Conservation (phyloP, 2,797 vertebrate species). For the Malurus splendens region DNA sequence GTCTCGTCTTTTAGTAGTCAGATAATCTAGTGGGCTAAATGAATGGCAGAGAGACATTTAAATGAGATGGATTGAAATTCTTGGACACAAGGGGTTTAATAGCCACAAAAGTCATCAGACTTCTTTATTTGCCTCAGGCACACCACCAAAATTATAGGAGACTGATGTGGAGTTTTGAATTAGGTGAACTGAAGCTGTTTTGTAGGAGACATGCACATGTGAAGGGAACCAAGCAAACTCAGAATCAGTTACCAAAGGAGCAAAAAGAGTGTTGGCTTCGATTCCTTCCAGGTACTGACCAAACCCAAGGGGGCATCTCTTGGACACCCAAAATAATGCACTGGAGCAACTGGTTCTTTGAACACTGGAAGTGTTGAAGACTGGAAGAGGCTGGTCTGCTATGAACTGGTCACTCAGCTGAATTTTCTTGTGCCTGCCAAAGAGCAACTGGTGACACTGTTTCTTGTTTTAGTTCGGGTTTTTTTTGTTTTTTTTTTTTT, state of each 20-base stretch:
- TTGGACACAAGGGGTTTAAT: neutral
- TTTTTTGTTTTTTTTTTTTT: neutral
- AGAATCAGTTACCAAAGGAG: neutral
- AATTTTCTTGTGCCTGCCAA: neutral
- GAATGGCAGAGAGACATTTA: neutral
- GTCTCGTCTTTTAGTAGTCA: neutral
- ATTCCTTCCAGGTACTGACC: neutral
- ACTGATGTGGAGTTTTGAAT: neutral
- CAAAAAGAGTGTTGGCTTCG: neutral
- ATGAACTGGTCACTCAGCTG: neutral
- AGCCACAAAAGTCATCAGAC: neutral
- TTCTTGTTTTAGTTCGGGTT: fast-evolving
- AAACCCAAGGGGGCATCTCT: neutral
- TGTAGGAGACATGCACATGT: neutral
- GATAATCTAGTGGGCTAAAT: neutral
- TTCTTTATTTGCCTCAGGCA: neutral
- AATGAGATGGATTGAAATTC: neutral
- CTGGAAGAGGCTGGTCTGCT: neutral
- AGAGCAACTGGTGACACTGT: neutral
- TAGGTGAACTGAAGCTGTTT: neutral
- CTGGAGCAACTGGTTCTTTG: neutral
- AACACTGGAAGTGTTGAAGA: neutral
- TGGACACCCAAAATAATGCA: neutral
- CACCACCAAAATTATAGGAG: neutral
- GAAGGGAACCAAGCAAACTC: neutral